These are phyloP conservation scores for Monomorium pharaonis DNA, from an alignment of 1,140 invertebrate genomes.

Conservation along the genomic window DNA sequence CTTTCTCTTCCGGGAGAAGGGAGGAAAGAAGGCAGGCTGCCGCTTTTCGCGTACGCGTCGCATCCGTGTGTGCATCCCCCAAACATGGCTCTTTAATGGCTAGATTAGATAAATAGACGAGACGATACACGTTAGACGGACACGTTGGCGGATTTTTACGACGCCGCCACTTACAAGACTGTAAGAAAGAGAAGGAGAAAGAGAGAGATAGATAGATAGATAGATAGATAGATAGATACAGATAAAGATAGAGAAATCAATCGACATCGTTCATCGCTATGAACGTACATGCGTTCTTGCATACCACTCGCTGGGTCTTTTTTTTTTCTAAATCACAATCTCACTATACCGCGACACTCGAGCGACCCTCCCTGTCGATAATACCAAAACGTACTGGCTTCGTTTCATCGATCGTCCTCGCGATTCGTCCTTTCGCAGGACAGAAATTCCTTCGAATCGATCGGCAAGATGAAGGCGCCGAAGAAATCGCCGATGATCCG, in stretches of 20 bases:
- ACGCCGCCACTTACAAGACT: constrained; percentile 67
- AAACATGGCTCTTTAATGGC: constrained; percentile 65
- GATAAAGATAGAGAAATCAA: constrained; percentile 66
- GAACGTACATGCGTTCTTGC: constrained; percentile 43
- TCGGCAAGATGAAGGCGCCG: constrained; percentile 12
- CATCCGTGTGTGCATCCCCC: constrained; percentile 23
- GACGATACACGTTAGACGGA: constrained; percentile 81
- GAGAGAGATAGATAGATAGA: constrained; percentile 68
- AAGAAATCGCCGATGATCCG: neutral
- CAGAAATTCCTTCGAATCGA: neutral
- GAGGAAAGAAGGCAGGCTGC: constrained; percentile 28
- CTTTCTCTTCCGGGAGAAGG: neutral
- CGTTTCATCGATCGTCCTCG: neutral
- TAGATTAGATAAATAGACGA: constrained; percentile 79
- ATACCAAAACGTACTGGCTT: neutral
- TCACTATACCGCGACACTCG: constrained; percentile 67
- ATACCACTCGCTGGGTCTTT: constrained; percentile 33
- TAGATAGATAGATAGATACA: constrained; percentile 67
- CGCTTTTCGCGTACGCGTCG: neutral
- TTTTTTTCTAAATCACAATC: constrained; percentile 65
- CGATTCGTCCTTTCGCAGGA: neutral
- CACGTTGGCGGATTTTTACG: constrained; percentile 71
- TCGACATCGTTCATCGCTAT: constrained; percentile 32
- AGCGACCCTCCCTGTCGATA: constrained; percentile 25
- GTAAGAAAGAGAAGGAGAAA: constrained; percentile 64